Percentiles rank a stretch among this genome's conserved stretches.
phyloP scores from a whole-genome alignment of 2,113 vertebrate species.

The Tupaia chinensis region DNA sequence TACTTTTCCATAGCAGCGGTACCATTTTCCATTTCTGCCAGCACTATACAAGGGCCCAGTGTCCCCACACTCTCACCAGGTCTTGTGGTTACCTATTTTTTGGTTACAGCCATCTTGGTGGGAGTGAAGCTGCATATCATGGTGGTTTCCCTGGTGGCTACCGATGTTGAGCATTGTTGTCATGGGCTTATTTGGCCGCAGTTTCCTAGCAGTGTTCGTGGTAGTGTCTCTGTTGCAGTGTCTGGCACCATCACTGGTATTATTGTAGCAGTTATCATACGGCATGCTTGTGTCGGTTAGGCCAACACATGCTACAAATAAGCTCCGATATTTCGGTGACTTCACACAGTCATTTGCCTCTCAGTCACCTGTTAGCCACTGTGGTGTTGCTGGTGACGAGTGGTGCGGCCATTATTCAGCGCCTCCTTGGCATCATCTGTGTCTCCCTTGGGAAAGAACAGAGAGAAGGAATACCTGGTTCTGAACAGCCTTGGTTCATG shows the following conservation, averaged over 20 bases:
- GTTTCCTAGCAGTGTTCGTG: constrained; percentile 20
- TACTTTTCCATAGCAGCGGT: neutral
- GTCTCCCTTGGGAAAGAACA: neutral
- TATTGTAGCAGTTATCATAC: neutral
- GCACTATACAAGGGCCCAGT: neutral
- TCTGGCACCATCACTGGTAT: neutral
- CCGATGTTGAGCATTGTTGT: neutral
- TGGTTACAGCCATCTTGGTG: neutral
- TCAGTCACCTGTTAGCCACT: neutral
- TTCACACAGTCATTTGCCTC: neutral
- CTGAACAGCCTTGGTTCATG: neutral
- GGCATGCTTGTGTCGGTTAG: neutral
- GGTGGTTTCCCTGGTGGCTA: neutral
- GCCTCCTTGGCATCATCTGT: neutral
- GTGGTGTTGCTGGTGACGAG: neutral
- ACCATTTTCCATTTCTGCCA: neutral
- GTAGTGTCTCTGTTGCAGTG: neutral
- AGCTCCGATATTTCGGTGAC: neutral
- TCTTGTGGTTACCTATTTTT: neutral
- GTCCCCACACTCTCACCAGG: neutral
- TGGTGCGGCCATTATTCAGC: neutral
- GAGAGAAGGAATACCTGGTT: neutral
- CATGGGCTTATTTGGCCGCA: neutral
- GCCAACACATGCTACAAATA: neutral
- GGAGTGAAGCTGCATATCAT: neutral